phyloP scores from a whole-genome alignment of 2,113 vertebrate species.

The Oryzias celebensis region DNA sequence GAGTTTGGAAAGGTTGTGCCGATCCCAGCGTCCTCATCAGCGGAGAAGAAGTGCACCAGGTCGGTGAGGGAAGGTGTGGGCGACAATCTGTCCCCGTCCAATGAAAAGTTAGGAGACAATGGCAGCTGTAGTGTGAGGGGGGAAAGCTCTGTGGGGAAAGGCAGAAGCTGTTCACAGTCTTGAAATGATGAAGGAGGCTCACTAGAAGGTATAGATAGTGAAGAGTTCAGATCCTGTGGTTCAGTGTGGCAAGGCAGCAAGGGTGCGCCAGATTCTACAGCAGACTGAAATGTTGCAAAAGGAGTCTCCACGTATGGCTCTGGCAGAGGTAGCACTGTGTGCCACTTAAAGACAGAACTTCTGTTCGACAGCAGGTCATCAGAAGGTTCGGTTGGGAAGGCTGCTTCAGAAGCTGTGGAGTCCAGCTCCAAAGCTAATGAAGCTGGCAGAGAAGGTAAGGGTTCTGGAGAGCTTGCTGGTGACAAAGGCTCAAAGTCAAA shows the following conservation, averaged over 20 bases:
- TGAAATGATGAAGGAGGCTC: slow-evolving; percentile 37
- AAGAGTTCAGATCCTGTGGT: slow-evolving; percentile 6
- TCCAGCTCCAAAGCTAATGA: slow-evolving; percentile 28
- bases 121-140: slow-evolving; percentile 56
- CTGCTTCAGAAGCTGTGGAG: neutral
- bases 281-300: slow-evolving; percentile 45
- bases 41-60: slow-evolving; percentile 64
- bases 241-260: slow-evolving; percentile 25
- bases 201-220: neutral
- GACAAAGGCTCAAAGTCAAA: slow-evolving; percentile 61
- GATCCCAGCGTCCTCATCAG: slow-evolving; percentile 48
- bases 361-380: neutral
- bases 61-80: slow-evolving; percentile 62
- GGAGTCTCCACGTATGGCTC: slow-evolving; percentile 29
- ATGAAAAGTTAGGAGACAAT: slow-evolving; percentile 63
- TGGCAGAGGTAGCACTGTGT: slow-evolving; percentile 61
- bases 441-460: slow-evolving; percentile 40
- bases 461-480: slow-evolving; percentile 51
- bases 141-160: slow-evolving; percentile 60
- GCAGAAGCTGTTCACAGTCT: slow-evolving; percentile 52
- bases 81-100: slow-evolving; percentile 54
- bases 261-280: slow-evolving; percentile 5
- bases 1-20: slow-evolving; percentile 55
- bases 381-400: neutral
- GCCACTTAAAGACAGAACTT: slow-evolving; percentile 63